Base-by-base conservation (phyloP, 2,113 vertebrate genomes). In the Rhabdornis inornatus region DNA sequence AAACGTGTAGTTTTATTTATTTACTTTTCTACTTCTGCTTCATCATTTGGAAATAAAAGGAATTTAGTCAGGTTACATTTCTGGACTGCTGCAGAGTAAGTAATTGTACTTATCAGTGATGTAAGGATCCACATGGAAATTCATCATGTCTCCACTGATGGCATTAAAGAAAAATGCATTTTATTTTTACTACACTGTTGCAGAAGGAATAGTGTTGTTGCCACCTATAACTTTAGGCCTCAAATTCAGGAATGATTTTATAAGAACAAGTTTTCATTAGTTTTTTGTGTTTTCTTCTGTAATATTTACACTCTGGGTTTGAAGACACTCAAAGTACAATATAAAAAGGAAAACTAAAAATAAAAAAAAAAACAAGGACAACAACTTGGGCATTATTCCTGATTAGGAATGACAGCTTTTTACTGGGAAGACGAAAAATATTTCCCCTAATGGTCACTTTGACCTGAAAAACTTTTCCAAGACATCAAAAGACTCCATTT, bases 401-500 rank as follows among this genome's bases (percentile, higher is more conserved):
- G 22, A 63, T 47, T 42, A 44, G 56, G 19, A 87, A 92, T 15
- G 18, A 71, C 39, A 81, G 16, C 37, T 90, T 39, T 18, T 45
- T 86, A 78, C 35, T 47, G 33, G 8, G 33, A 92, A 81, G 76
- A 90, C 59, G 55, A 17, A 90, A 9, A 71, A 30, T 69, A 68
- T 71, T 81, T 78, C 60, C 64, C 42, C 39, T 81, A 55, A 64
- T 87, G 77, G 94, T 87, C 91, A 93, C 30, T 88, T 49, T 30
- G 57, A 81, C 79, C 83, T 82, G 49, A 71, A 91, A 60, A 96
- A 93, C 92, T 94, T 93, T 10, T 75, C 22, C 60, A 92, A 87
- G 83, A 78, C 83, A 93, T 87, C 44, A 92, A 91, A 82, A 95
- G 94, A 68, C 86, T 90, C 85, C 85, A 93, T 95, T 93, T 96